Percentiles rank a stretch among this genome's conserved stretches.
Conservation (phyloP, 2,113 vertebrate genomes). For the Anser brachyrhynchus region DNA sequence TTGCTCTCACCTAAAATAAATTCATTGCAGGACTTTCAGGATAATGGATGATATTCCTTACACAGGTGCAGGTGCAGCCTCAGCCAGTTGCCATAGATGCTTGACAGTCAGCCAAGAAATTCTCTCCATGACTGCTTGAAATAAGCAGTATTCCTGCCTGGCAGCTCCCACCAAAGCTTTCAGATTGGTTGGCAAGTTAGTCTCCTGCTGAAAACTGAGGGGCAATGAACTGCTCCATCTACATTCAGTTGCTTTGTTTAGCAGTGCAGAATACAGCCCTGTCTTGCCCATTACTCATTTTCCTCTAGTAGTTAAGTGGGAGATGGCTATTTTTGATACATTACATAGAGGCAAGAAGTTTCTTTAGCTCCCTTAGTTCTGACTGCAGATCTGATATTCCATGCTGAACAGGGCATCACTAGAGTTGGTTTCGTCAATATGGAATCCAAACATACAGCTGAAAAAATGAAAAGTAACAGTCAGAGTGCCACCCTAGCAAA, state of each 20-base stretch:
- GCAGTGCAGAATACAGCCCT: background rate
- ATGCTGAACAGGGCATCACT: background rate
- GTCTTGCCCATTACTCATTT: background rate
- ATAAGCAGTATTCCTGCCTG: conserved; percentile 2
- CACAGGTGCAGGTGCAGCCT: conserved; percentile 1
- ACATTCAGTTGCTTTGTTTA: background rate
- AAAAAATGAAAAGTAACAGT: background rate
- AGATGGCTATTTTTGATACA: background rate
- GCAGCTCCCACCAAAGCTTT: conserved; percentile 29
- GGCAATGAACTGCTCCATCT: background rate
- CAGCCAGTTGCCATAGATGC: conserved; percentile 17
- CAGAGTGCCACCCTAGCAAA: background rate
- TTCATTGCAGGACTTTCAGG: background rate
- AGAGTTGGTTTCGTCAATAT: background rate
- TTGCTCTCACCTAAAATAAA: background rate
- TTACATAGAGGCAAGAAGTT: background rate
- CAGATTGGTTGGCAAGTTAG: background rate
- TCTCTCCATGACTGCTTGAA: conserved; percentile 2
- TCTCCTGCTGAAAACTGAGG: background rate
- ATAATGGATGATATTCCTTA: background rate
- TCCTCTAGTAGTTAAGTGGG: background rate
- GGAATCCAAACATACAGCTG: background rate
- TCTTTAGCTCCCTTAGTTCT: background rate
- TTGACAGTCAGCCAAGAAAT: conserved; percentile 30
- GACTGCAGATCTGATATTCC: background rate